Conservation (phyloP, 1,140 invertebrate species). For the Trachymyrmex septentrionalis region DNA sequence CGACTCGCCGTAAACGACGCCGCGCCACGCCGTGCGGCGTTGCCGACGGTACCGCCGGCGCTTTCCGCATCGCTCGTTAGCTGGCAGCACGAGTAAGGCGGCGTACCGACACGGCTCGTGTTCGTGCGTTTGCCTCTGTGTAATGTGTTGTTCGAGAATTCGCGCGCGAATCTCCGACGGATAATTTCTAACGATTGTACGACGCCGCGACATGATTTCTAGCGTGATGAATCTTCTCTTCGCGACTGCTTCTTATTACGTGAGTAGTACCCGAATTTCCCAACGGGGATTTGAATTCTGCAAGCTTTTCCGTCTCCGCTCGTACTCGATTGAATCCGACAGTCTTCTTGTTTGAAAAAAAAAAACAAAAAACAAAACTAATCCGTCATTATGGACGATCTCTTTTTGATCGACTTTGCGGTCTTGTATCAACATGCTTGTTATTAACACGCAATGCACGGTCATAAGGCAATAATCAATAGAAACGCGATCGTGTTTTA, state of each 20-base stretch:
- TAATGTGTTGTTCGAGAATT: background rate
- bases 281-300: background rate
- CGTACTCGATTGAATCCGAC: background rate
- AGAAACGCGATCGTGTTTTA: constrained; percentile 83
- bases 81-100: constrained; percentile 84
- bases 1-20: too few species aligned
- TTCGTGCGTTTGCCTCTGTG: background rate
- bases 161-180: background rate
- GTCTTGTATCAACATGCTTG: background rate
- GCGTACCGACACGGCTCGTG: background rate
- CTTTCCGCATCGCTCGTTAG: constrained; percentile 76
- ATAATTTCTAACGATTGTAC: background rate
- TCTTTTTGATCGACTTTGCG: background rate
- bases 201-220: background rate
- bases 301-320: background rate
- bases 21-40: constrained; percentile 73
- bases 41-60: constrained; percentile 49
- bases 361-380: too few species aligned
- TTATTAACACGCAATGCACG: constrained; percentile 9
- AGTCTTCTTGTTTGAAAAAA: background rate
- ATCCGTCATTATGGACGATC: background rate
- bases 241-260: background rate
- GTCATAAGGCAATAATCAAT: constrained; percentile 80
- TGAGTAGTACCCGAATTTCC: constrained; percentile 15
- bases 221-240: background rate